These are phyloP conservation scores for Myathropa florea DNA, from an alignment of 2,888 invertebrate genomes.

Conservation along the genomic window DNA sequence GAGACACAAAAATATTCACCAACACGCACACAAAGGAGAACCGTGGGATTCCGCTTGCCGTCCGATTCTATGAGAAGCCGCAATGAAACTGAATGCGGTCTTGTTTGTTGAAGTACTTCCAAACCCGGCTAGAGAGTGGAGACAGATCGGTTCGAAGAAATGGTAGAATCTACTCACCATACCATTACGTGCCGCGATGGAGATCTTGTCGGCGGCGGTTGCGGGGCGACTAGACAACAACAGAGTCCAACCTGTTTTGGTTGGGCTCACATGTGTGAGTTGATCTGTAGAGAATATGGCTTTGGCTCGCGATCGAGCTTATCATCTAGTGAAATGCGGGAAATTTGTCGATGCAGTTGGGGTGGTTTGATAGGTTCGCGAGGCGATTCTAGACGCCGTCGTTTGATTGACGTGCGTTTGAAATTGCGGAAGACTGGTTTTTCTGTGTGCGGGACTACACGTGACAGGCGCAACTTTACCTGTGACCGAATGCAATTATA, in stretches of 20 bases:
- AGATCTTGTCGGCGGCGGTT: constrained; percentile 10
- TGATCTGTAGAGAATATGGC: not conserved
- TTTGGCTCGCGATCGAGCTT: not conserved
- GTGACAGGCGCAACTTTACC: not conserved
- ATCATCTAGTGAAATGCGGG: not conserved
- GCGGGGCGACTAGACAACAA: not conserved
- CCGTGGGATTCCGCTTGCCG: constrained; percentile 42
- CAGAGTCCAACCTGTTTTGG: constrained; percentile 36
- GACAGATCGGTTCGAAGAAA: constrained; percentile 39
- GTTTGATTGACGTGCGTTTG: not conserved
- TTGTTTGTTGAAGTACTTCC: constrained; percentile 35
- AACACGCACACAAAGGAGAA: not conserved
- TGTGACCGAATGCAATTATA: not conserved
- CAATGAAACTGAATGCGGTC: constrained; percentile 59
- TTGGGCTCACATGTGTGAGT: constrained; percentile 3
- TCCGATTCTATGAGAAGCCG: constrained; percentile 65
- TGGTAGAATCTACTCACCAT: constrained; percentile 60
- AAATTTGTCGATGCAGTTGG: not conserved
- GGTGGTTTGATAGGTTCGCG: not conserved
- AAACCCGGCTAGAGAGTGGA: constrained; percentile 34
- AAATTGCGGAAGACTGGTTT: not conserved
- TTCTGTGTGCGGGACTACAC: not conserved
- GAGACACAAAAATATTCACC: not conserved
- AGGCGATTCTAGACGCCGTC: not conserved
- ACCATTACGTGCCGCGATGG: constrained; percentile 12